Evolutionary conservation across 1,140 invertebrate species (phyloP).

Genomic region (Lepidotrigona ventralis): DNA sequence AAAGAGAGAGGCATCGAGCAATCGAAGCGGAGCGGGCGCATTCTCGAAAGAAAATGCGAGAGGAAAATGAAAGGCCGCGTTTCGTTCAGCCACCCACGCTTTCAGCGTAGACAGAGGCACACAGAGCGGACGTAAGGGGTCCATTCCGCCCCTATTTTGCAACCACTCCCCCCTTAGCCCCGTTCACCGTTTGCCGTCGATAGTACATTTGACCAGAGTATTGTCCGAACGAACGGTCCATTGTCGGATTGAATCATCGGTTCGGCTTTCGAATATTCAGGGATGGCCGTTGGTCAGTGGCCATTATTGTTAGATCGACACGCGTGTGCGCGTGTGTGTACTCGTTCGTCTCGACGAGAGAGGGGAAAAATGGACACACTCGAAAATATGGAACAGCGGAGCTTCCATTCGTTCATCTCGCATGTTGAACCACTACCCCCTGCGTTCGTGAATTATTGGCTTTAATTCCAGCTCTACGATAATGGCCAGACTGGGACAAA

Average conservation of each 20-base stretch:
- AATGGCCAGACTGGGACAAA: conserved; percentile 68
- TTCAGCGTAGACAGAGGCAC: conserved; percentile 12
- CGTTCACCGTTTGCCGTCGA: conserved; percentile 38
- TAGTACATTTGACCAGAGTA: conserved; percentile 75
- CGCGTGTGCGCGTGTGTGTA: conserved; percentile 29
- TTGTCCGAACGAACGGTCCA: conserved; percentile 73
- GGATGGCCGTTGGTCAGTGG: conserved; percentile 72
- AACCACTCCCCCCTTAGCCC: conserved; percentile 46
- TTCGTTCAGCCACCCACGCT: conserved; percentile 69
- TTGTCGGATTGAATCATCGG: conserved; percentile 78
- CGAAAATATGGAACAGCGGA: conserved; percentile 62
- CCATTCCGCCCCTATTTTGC: conserved; percentile 68
- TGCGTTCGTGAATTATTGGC: conserved; percentile 75
- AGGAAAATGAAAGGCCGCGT: conserved; percentile 48
- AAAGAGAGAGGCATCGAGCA: not conserved
- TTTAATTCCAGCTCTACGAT: conserved; percentile 72
- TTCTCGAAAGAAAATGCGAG: conserved; percentile 15
- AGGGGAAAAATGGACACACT: conserved; percentile 51
- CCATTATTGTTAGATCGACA: conserved; percentile 68
- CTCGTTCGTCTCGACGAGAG: not conserved
- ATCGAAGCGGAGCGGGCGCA: not conserved
- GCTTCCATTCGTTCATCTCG: conserved; percentile 31
- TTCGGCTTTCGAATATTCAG: conserved; percentile 69
- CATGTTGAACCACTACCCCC: not conserved
- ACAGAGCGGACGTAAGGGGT: conserved; percentile 47